These are phyloP conservation scores for Platysternon megacephalum DNA, from an alignment of 2,113 vertebrate genomes.

Conservation along the genomic window DNA sequence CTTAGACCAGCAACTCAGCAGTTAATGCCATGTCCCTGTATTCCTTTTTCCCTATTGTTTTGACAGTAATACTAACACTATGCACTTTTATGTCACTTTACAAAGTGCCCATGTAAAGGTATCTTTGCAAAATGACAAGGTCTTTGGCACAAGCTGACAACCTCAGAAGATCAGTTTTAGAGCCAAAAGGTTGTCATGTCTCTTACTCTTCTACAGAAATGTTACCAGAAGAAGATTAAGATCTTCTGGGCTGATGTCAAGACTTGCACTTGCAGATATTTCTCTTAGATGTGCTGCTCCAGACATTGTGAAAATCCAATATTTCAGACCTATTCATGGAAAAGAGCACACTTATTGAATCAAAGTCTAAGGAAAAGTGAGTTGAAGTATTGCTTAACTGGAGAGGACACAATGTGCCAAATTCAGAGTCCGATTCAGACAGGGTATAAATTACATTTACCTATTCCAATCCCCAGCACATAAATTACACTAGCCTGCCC, in stretches of 20 bases:
- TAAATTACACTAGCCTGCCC: background rate
- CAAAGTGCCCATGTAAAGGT: background rate
- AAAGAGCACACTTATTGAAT: background rate
- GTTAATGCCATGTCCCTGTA: background rate
- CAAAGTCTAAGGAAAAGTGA: background rate
- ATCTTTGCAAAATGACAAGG: background rate
- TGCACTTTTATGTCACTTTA: background rate
- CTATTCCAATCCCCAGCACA: background rate
- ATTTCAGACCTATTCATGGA: background rate
- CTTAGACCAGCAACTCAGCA: background rate
- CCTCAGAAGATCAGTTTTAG: background rate
- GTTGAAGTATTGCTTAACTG: background rate
- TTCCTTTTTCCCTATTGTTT: background rate
- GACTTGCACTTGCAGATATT: background rate
- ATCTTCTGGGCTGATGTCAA: background rate
- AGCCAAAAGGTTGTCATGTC: background rate
- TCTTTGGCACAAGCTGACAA: background rate
- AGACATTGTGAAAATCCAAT: background rate
- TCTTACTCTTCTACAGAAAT: background rate
- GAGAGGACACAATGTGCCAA: too few relatives aligned
- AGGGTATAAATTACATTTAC: background rate
- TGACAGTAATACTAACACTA: background rate
- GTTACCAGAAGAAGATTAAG: background rate
- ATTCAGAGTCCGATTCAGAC: background rate
- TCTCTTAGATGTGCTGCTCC: background rate